A percentile compares a stretch with the other conserved stretches of the same genome.
Conservation (phyloP, 2,888 invertebrate genomes). For the Papilio gigon region DNA sequence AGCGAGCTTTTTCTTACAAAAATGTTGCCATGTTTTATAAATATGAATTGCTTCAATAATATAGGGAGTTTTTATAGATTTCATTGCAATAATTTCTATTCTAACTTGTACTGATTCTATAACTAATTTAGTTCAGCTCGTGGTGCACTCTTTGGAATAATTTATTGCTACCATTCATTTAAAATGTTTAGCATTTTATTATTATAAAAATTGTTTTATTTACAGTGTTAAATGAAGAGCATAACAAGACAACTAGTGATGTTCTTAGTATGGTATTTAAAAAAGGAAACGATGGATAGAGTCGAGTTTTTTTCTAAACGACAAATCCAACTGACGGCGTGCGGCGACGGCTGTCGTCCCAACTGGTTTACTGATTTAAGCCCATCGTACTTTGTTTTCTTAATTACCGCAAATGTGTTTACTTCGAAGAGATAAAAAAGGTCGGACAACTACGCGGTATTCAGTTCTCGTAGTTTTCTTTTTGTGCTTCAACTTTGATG, state of each 20-base stretch:
- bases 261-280: slow-evolving; percentile 11
- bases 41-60: slow-evolving; percentile 3
- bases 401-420: slow-evolving; percentile 41
- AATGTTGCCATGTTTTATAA: slow-evolving; percentile 20
- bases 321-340: slow-evolving; percentile 20
- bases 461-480: slow-evolving; percentile 23
- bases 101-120: background rate
- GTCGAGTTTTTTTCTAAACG: slow-evolving; percentile 46
- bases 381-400: slow-evolving; percentile 37
- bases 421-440: slow-evolving; percentile 35
- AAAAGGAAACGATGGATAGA: slow-evolving; percentile 42
- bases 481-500: slow-evolving; percentile 11
- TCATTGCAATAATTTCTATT: slow-evolving; percentile 4
- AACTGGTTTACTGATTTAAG: slow-evolving; percentile 39
- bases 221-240: background rate
- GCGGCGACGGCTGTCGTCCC: background rate
- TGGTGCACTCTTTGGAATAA: background rate
- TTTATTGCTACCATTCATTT: background rate
- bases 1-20: slow-evolving; percentile 9
- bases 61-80: background rate
- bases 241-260: background rate
- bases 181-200: background rate
- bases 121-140: background rate
- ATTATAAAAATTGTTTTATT: background rate
- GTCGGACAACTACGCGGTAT: slow-evolving; percentile 34